Evolutionary conservation across 2,888 invertebrate genomes (phyloP), one percentile per base, ranked within the genome.

Genomic region (Pycnomerus fuliginosus): DNA sequence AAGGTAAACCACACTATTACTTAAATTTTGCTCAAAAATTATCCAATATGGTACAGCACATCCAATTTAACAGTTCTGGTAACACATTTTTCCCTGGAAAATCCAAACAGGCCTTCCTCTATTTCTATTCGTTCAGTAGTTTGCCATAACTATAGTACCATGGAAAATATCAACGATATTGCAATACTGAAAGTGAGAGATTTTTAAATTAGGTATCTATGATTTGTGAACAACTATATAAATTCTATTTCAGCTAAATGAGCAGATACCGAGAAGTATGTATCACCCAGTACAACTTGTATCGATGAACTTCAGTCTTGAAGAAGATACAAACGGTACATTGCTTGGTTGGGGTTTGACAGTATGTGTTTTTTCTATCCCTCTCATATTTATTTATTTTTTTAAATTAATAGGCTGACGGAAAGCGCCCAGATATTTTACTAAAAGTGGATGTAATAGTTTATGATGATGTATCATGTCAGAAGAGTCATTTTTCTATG

Each of bases 381-480:
- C 4, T 8, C 5, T 20, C 5, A 20, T 20, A 25, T 7, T 4
- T 25, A 25, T 4, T 4, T 4, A 25, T 3, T 10, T 10, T 25
- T 4, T 10, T 10, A 4, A 8, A 10, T 25, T 25, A 10, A 7
- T 10, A 25, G 25, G 11, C 25, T 8, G 15, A 28, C n/a, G 35
- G 41, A 12, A 13, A 8, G n/a, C n/a, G 20, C 2, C 8, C 34
- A 3, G 17, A 27, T n/a, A n/a, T 22, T 8, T 15, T 42, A 12
- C 14, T 3, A 20, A 28, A 42, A 29, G 29, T 42, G 10, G 13
- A n/a, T 7, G 38, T 44, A 1, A 10, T 44, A 2, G 32, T 28
- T 7, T 44, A 44, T 20, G 33, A 39, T 17, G 44, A 44, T 11
- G 12, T 16, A 3, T 16, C 24, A 33, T 44, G 39, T 17, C n/a